Percentiles rank a stretch among this genome's conserved stretches.
phyloP scores from a whole-genome alignment of 1,140 invertebrate species.

The Asobara japonica region DNA sequence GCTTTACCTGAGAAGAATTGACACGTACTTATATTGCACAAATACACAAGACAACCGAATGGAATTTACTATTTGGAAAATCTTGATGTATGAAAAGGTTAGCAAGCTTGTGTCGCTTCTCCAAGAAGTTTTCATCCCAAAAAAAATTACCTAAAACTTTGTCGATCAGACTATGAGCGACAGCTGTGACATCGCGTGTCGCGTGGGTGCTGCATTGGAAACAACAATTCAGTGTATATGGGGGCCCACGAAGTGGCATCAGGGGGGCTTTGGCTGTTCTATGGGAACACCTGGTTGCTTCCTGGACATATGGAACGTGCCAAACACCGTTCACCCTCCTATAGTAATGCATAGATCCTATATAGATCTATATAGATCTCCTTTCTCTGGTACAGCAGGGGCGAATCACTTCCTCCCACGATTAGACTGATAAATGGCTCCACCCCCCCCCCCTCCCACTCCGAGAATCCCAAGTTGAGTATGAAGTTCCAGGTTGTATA shows the following conservation, averaged over 20 bases:
- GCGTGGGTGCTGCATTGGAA: slow-evolving; percentile 35
- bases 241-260: background rate
- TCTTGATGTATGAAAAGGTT: too few relatives aligned
- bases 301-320: slow-evolving; percentile 48
- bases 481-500: slow-evolving; percentile 7
- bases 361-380: too few relatives aligned
- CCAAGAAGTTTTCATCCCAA: too few relatives aligned
- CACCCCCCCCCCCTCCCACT: background rate
- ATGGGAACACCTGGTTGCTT: slow-evolving; percentile 53
- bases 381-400: slow-evolving; percentile 24
- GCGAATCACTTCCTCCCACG: slow-evolving; percentile 49
- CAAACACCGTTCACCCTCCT: background rate
- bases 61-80: too few relatives aligned
- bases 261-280: slow-evolving; percentile 24
- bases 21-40: too few relatives aligned
- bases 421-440: slow-evolving; percentile 56
- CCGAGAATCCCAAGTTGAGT: background rate
- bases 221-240: slow-evolving; percentile 11
- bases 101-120: too few relatives aligned
- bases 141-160: slow-evolving; percentile 20
- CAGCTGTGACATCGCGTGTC: slow-evolving; percentile 53
- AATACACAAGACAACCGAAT: too few relatives aligned
- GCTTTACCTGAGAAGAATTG: too few relatives aligned
- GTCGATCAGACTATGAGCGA: slow-evolving; percentile 39
- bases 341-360: background rate